A percentile compares a stretch with the other conserved stretches of the same genome.
Conservation (phyloP, 2,113 vertebrate species). For the Sinocyclocheilus maitianheensis region DNA sequence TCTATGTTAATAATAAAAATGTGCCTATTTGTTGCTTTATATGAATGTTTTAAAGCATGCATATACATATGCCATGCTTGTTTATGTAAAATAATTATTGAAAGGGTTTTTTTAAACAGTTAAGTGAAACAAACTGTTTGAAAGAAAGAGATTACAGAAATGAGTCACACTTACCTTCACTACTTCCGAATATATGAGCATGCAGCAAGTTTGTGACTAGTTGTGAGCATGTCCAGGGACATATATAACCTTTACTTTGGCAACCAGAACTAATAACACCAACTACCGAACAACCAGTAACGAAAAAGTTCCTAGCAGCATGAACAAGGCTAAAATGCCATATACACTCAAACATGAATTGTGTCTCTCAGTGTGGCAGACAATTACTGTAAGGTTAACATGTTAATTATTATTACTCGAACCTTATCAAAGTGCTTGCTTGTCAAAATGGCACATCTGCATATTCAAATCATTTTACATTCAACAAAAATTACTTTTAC, state of each 20-base stretch:
- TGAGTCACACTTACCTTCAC: no score
- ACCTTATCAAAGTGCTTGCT: constrained; percentile 18
- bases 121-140: no score
- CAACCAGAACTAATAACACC: not conserved
- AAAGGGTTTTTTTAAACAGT: no score
- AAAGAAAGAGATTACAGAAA: no score
- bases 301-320: not conserved
- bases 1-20: no score
- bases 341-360: constrained; percentile 13
- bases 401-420: constrained; percentile 48
- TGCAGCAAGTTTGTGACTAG: not conserved
- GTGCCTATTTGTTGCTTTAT: no score
- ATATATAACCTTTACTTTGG: not conserved
- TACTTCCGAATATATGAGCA: not conserved
- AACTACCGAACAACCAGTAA: not conserved
- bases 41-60: no score
- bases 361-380: constrained; percentile 34
- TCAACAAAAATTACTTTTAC: not conserved
- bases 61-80: no score
- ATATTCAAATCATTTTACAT: not conserved
- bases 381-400: constrained; percentile 39
- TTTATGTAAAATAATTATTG: no score
- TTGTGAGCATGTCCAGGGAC: not conserved
- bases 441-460: constrained; percentile 26
- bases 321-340: not conserved